These are phyloP conservation scores for Pinctada fucata DNA, from an alignment of 2,888 invertebrate species.

Conservation along the genomic window DNA sequence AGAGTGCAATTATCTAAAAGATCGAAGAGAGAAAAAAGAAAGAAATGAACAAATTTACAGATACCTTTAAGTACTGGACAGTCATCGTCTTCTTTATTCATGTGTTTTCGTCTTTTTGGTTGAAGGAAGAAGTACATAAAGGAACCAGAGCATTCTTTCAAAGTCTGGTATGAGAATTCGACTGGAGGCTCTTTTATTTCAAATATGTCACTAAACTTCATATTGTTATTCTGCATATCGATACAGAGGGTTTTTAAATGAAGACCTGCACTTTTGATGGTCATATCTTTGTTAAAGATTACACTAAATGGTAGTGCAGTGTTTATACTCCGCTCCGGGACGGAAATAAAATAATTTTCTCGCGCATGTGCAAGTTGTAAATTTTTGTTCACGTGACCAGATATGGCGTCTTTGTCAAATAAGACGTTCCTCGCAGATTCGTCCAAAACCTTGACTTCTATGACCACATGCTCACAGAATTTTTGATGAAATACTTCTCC, in stretches of 20 bases:
- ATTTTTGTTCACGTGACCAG: slow-evolving; percentile 3
- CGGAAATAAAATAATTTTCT: slow-evolving; percentile 24
- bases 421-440: slow-evolving; percentile 9
- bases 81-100: slow-evolving; percentile 1
- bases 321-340: slow-evolving; percentile 28
- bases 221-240: slow-evolving; percentile 56
- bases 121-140: slow-evolving; percentile 36
- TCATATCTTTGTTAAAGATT: slow-evolving; percentile 65
- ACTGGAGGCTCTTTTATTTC: slow-evolving; percentile 65
- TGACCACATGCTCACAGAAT: slow-evolving; percentile 30
- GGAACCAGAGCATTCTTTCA: slow-evolving; percentile 28
- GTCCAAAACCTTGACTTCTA: slow-evolving; percentile 26
- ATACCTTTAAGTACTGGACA: slow-evolving; percentile 30
- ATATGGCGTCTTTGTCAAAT: not conserved
- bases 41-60: no score
- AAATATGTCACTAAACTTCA: slow-evolving; percentile 55
- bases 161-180: slow-evolving; percentile 43
- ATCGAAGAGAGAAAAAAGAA: no score
- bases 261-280: slow-evolving; percentile 43
- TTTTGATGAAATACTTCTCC: slow-evolving; percentile 30
- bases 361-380: slow-evolving; percentile 24
- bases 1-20: no score
- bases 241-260: slow-evolving; percentile 58
- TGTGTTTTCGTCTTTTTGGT: slow-evolving; percentile 37
- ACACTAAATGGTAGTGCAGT: slow-evolving; percentile 72